Conservation (phyloP, 2,888 invertebrate species). For the Gymnosoma rotundatum region DNA sequence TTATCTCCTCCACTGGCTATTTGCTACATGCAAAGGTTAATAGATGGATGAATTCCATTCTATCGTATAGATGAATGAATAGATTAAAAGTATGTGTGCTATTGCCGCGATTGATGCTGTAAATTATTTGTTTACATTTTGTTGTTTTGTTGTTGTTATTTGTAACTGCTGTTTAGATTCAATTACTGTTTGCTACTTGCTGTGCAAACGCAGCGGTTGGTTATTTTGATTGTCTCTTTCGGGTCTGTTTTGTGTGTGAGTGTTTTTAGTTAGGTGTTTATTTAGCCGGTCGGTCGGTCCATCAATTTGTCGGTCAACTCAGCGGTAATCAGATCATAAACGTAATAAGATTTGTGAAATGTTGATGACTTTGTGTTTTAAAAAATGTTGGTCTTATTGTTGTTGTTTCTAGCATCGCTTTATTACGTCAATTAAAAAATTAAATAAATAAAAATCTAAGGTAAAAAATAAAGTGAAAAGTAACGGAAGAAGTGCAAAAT, state of each 20-base stretch:
- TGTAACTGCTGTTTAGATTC: conserved; percentile 57
- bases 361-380: conserved; percentile 64
- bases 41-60: conserved; percentile 12
- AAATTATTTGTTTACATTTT: conserved; percentile 70
- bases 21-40: conserved; percentile 6
- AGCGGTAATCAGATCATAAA: conserved; percentile 56
- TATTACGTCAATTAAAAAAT: conserved; percentile 70
- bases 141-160: conserved; percentile 37
- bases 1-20: conserved; percentile 20
- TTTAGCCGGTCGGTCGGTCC: conserved; percentile 44
- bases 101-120: conserved; percentile 45
- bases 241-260: too few relatives aligned
- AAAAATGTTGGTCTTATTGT: conserved; percentile 52
- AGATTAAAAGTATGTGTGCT: conserved; percentile 50
- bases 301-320: conserved; percentile 44
- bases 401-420: conserved; percentile 56
- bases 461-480: conserved; percentile 17
- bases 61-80: conserved; percentile 5
- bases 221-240: conserved; percentile 32
- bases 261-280: conserved; percentile 5
- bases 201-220: conserved; percentile 60
- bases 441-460: not conserved
- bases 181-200: conserved; percentile 53
- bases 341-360: conserved; percentile 63
- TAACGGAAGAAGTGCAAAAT: conserved; percentile 42